These are phyloP conservation scores for Petrocephalus zakoni DNA, from an alignment of 2,113 vertebrate species.

Conservation along the genomic window DNA sequence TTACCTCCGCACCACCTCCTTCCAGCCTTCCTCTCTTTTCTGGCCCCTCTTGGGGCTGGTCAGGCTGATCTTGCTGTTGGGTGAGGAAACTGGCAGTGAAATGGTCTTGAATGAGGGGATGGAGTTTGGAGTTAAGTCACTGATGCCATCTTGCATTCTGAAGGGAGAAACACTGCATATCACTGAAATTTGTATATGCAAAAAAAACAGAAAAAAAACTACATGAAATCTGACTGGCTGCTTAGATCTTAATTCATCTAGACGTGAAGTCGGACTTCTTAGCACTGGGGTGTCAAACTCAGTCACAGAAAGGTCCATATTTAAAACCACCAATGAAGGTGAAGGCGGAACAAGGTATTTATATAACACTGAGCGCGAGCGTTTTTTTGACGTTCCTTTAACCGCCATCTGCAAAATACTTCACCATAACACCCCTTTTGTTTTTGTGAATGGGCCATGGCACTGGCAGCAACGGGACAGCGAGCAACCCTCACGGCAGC, in stretches of 20 bases:
- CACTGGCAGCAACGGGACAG: not conserved
- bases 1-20: constrained; percentile 96
- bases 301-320: not conserved
- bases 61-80: constrained; percentile 87
- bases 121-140: constrained; percentile 72
- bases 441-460: not conserved
- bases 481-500: not conserved
- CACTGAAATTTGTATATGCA: not conserved
- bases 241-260: not conserved
- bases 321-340: not conserved
- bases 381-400: not conserved
- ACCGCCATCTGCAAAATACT: not conserved
- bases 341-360: not conserved
- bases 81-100: constrained; percentile 79
- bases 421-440: not conserved
- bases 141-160: constrained; percentile 75
- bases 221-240: not conserved
- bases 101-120: constrained; percentile 82
- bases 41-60: constrained; percentile 93
- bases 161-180: constrained; percentile 17
- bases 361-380: not conserved
- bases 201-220: not conserved
- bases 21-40: constrained; percentile 98
- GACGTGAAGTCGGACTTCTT: not conserved
- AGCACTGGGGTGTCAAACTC: not conserved